Conservation (phyloP, 1,140 invertebrate genomes). For the Anoplolepis gracilipes region DNA sequence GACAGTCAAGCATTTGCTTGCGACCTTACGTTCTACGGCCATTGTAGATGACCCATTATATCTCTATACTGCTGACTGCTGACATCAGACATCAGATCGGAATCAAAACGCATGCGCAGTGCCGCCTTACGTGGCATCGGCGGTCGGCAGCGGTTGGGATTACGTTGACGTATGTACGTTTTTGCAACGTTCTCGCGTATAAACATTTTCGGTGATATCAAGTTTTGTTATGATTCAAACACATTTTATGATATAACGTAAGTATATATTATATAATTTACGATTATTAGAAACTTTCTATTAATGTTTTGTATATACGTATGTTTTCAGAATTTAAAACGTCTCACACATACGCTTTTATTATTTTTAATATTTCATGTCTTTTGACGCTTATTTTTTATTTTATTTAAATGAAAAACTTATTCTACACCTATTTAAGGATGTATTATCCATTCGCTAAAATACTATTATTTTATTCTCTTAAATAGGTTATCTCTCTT, state of each 20-base stretch:
- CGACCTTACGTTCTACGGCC: too few relatives aligned
- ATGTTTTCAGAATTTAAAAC: conserved; percentile 64
- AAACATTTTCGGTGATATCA: conserved; percentile 78
- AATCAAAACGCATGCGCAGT: conserved; percentile 85
- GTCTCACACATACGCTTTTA: conserved; percentile 61
- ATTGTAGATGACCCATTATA: too few relatives aligned
- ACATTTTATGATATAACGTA: conserved; percentile 77
- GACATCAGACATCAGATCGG: conserved; percentile 68
- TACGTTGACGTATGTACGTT: conserved; percentile 81
- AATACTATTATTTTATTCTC: background rate
- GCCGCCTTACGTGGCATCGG: conserved; percentile 88
- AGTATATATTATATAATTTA: conserved; percentile 61
- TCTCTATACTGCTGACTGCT: too few relatives aligned
- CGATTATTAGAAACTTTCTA: background rate
- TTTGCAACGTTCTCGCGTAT: conserved; percentile 79
- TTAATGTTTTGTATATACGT: background rate
- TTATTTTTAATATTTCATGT: conserved; percentile 57
- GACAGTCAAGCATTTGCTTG: too few relatives aligned
- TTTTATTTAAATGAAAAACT: background rate
- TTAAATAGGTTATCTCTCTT: conserved; percentile 12
- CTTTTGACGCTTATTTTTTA: background rate
- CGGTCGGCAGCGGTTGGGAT: conserved; percentile 79
- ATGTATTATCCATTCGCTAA: background rate
- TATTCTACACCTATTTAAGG: too few relatives aligned
- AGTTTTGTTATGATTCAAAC: conserved; percentile 83